These are phyloP conservation scores for Calyptommatus sinebrachiatus DNA, from an alignment of 2,113 vertebrate species.

Conservation along the genomic window DNA sequence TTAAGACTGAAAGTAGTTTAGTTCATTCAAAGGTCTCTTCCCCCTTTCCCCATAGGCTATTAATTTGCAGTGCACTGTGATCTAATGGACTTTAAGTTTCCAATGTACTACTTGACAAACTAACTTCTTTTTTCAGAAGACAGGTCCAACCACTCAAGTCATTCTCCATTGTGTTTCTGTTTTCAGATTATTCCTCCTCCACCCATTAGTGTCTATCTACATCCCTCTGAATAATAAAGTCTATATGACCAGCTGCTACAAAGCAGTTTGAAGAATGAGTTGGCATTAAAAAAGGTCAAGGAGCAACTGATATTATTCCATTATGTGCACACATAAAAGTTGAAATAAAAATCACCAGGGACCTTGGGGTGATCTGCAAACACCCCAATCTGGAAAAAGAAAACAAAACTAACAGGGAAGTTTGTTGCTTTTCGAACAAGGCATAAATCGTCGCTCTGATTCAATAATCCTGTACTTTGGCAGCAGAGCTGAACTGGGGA, in stretches of 20 bases:
- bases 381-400: no score
- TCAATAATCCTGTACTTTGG: neutral
- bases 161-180: conserved; percentile 35
- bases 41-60: conserved; percentile 8
- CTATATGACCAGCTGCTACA: conserved; percentile 27
- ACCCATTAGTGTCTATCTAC: conserved; percentile 32
- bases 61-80: conserved; percentile 42
- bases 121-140: conserved; percentile 51
- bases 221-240: neutral
- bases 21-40: no score
- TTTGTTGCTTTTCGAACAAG: neutral
- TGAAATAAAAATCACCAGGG: conserved; percentile 25
- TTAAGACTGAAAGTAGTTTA: no score
- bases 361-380: conserved; percentile 21
- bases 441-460: neutral
- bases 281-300: conserved; percentile 29
- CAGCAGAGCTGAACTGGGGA: neutral
- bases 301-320: neutral
- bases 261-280: conserved; percentile 42
- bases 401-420: neutral
- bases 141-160: conserved; percentile 37
- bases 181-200: conserved; percentile 32
- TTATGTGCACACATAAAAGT: neutral
- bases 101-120: conserved; percentile 37
- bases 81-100: conserved; percentile 51